Percentiles rank a stretch among this genome's conserved stretches.
phyloP scores from a whole-genome alignment of 1,140 invertebrate genomes.

The Matsumurasca onukii region DNA sequence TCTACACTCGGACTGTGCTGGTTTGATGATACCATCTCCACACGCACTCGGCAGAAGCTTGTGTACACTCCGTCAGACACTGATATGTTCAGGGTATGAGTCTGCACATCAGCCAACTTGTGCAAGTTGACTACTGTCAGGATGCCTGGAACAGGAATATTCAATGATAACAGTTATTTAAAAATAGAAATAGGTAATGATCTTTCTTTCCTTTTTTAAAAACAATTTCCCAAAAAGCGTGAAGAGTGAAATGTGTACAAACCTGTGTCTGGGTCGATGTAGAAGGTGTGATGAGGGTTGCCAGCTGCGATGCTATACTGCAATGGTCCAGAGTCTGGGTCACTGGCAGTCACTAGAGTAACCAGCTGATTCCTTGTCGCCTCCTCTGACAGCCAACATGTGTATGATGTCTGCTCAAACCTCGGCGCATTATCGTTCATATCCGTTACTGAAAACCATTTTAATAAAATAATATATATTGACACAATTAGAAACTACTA shows the following conservation, averaged over 20 bases:
- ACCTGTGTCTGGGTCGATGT: constrained; percentile 69
- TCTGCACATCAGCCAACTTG: constrained; percentile 53
- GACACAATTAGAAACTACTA: background rate
- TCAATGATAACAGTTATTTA: background rate
- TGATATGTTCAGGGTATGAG: constrained; percentile 75
- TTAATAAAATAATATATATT: background rate
- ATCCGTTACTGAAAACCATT: constrained; percentile 69
- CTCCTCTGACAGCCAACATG: constrained; percentile 75
- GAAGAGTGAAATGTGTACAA: background rate
- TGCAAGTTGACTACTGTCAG: constrained; percentile 61
- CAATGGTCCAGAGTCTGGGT: constrained; percentile 75
- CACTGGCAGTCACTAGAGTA: constrained; percentile 81
- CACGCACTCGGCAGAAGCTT: constrained; percentile 75
- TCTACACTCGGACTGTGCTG: constrained; percentile 75
- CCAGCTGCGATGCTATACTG: constrained; percentile 82
- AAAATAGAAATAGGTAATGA: too few relatives aligned
- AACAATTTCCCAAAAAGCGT: background rate
- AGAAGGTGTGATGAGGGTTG: constrained; percentile 81
- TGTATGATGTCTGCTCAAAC: constrained; percentile 80
- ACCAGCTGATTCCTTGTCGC: constrained; percentile 85
- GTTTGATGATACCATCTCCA: constrained; percentile 80
- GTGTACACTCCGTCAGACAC: constrained; percentile 92
- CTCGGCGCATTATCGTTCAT: constrained; percentile 86
- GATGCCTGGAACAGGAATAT: constrained; percentile 47
- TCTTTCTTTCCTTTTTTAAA: too few relatives aligned